phyloP scores from a whole-genome alignment of 2,797 vertebrate genomes.

The Pseudotriccus pelzelni region DNA sequence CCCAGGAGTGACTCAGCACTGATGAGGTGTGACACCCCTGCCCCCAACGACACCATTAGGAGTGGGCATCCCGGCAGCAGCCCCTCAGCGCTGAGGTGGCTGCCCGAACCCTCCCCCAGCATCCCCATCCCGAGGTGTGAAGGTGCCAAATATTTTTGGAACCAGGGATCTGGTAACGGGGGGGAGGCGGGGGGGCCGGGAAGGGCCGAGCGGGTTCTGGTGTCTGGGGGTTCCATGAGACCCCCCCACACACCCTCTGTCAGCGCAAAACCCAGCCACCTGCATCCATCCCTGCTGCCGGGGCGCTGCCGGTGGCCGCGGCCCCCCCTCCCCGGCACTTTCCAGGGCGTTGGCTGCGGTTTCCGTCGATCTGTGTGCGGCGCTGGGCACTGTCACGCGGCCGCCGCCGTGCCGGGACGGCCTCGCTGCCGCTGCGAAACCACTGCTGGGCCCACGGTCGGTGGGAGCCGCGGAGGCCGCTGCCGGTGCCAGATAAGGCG shows the following conservation, averaged over 20 bases:
- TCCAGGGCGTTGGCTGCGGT: slow-evolving; percentile 15
- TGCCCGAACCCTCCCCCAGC: not conserved
- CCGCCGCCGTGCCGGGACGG: not conserved
- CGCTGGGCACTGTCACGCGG: not conserved
- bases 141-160: not conserved
- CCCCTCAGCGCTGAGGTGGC: not conserved
- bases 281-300: not conserved
- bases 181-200: no score
- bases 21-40: not conserved
- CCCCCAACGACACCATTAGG: no score
- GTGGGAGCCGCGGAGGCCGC: not conserved
- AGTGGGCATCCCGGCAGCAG: not conserved
- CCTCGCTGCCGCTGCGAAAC: not conserved
- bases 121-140: not conserved
- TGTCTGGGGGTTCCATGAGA: not conserved
- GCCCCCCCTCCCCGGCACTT: not conserved
- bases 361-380: not conserved
- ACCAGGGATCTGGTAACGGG: not conserved
- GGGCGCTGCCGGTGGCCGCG: not conserved
- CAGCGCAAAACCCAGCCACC: not conserved
- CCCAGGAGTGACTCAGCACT: not conserved
- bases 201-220: not conserved
- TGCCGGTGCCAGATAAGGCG: not conserved
- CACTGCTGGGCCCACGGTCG: not conserved
- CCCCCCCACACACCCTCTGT: not conserved